Evolutionary conservation across 2,113 vertebrate species (phyloP), one percentile per base, ranked within the genome.

Genomic region (Thalassoma bifasciatum): DNA sequence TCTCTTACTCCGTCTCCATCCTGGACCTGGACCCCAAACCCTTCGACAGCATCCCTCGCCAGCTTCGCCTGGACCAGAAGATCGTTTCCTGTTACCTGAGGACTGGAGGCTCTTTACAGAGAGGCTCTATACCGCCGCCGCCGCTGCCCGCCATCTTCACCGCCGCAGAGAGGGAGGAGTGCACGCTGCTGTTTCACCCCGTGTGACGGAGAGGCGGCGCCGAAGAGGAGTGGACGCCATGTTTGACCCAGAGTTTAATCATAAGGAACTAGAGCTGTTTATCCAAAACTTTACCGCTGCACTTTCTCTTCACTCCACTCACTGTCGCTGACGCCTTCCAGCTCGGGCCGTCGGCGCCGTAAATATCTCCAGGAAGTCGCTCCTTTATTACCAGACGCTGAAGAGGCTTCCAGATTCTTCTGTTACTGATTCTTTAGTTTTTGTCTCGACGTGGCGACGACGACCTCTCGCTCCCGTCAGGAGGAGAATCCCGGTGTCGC

Each of bases 1-100:
- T 99, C 75, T 94, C 94, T 24, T 96, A 93, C 85, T 96, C 95
- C 0, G 94, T 97, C 70, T 98, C 98, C 72, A 96, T 98, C 86
- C 85, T 99, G 92, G 98, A 99, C 77, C 90, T 99, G 6, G 98
- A 99, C 82, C 96, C 98, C 2, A 99, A 99, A 79, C 96, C 96
- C 0, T 97, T 96, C 0, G 96, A 98, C 78, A 96, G 95, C 90
- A 95, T 99, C 63, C 94, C 94, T 30, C 94, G 97, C 60, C 98
- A 99, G 91, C 91, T 95, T 86, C 95, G 94, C 54, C 93, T 98
- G 0, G 98, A 99, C 69, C 93, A 95, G 84, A 96, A 96, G 92
- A 97, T 99, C 2, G 96, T 97, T 59, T 97, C 92, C 84, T 96
- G 94, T 86, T 99, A 98, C 83, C 77, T 96, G 79, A 95, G 95